Evolutionary conservation across 2,113 vertebrate species (phyloP), one percentile per base, ranked within the genome.

Genomic region (Atrichornis clamosus): DNA sequence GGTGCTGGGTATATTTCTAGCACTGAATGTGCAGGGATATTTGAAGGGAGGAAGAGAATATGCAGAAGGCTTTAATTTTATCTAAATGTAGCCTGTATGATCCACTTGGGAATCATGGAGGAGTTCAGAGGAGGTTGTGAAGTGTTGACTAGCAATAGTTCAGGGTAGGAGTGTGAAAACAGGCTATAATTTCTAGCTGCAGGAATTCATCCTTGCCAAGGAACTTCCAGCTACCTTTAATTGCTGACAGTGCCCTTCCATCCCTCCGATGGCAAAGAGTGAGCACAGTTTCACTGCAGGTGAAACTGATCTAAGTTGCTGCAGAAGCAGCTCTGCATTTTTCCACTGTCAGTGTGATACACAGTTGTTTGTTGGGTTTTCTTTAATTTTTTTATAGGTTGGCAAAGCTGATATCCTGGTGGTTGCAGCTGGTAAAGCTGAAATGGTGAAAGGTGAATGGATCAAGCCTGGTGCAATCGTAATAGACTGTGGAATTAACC

Each of bases 401-500:
- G 97, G 98, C 82, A 98, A 98, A 97, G 99, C 99, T 64, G 99
- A 99, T 97, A 99, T 99, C 91, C 91, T 99, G 95, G 99, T 99
- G 78, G 99, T 99, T 49, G 99, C 99, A 65, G 98, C 98, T 49
- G 99, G 99, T 52, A 99, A 98, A 98, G 98, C 99, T 33, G 99
- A 99, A 97, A 98, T 99, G 98, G 98, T 99, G 32, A 99, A 98
- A 96, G 99, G 99, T 53, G 99, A 99, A 65, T 99, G 99, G 99
- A 98, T 99, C 95, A 99, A 99, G 96, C 98, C 98, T 20, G 99
- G 99, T 53, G 99, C 99, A 1, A 90, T 99, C 5, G 99, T 99
- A 90, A 99, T 99, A 30, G 99, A 99, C 97, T 99, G 99, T 69
- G 99, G 99, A 79, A 99, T 99, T 97, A 99, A 99, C 97, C 97